Evolutionary conservation across 1,140 invertebrate genomes (phyloP), one percentile per base, ranked within the genome.

Genomic region (Hyphantria cunea): DNA sequence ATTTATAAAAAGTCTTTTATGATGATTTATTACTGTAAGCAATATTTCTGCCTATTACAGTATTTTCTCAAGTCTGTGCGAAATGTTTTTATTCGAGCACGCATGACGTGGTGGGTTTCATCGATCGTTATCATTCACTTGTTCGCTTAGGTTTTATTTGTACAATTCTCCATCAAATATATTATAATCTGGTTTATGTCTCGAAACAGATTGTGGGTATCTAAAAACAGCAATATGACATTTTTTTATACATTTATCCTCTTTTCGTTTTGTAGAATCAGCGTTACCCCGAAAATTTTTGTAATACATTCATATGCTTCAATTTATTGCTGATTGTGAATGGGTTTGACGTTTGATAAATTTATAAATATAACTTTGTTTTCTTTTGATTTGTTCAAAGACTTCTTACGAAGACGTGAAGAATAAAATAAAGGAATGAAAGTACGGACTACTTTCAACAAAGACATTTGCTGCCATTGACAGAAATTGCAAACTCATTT

Each of bases 121-220:
- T 58, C 64, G 68, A 74, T 69, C 56, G 33, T 74, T 73, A 71
- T 74, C 70, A 65, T 56, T 45, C 51, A 67, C 55, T 62, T 70
- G 68, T 60, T 71, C 42, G 54, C 45, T 60, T 52, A 62, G 54
- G 58, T 64, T 68, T 69, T 70, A 63, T 66, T 70, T 60, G 34
- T 64, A 54, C 63, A 66, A 47, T 52, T 42, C 49, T 14, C 31
- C 59, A 55, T 72, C 60, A 68, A 62, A 70, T 53, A 31, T 59
- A 68, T 17, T 51, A 63, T 64, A 55, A 48, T 48, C 51, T 51
- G 63, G 75, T 70, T 66, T 51, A 53, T 72, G 64, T 69, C 66
- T 45, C 25, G 47, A 42, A 65, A 59, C 51, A 42, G 61, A 50
- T 55, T 56, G 13, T 17, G 48, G 13, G 34, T 11, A 34, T 32